phyloP scores from a whole-genome alignment of 2,888 invertebrate genomes.

The Iselma pallidipennis region DNA sequence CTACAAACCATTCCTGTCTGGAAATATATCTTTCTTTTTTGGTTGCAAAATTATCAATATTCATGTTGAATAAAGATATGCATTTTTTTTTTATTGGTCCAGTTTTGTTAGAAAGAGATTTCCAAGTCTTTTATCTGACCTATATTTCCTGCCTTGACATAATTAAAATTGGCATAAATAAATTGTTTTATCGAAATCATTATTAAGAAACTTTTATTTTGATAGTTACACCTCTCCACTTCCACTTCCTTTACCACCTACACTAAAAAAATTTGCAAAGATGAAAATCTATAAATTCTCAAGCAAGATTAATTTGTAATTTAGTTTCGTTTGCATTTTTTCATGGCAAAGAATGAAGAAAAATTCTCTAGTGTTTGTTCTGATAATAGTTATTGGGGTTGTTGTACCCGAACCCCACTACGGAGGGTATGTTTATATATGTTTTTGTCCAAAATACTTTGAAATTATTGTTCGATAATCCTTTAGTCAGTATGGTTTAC shows the following conservation, averaged over 20 bases:
- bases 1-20: no score
- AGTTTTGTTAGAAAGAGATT: no score
- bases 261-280: background rate
- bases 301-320: background rate
- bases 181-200: background rate
- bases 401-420: background rate
- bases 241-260: background rate
- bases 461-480: no score
- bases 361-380: background rate
- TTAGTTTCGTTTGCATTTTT: background rate
- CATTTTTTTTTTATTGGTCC: no score
- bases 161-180: slow-evolving; percentile 8
- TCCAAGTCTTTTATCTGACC: background rate
- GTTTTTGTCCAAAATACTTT: background rate
- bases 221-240: background rate
- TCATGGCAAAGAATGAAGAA: background rate
- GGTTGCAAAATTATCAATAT: no score
- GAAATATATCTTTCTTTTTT: no score
- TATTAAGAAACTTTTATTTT: background rate
- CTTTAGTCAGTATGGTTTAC: background rate
- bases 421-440: background rate
- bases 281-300: background rate
- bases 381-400: background rate
- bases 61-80: no score
- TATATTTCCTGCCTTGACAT: background rate